Conservation (phyloP, 2,888 invertebrate species). For the Dromius quadrimaculatus region DNA sequence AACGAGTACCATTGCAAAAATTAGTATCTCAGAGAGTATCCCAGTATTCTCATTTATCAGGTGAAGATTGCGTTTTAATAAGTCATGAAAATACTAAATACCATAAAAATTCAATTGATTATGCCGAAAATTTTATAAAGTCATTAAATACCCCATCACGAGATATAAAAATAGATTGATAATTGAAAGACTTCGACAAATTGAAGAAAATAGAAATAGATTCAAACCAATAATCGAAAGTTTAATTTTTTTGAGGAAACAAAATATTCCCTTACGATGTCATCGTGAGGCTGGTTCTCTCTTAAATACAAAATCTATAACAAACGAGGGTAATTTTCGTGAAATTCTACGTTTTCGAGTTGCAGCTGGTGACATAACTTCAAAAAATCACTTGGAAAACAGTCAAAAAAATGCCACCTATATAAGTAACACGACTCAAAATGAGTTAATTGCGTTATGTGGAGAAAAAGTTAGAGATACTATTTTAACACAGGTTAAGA, state of each 20-base stretch:
- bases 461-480: constrained; percentile 56
- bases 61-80: constrained; percentile 27
- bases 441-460: constrained; percentile 57
- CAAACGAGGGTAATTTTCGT: constrained; percentile 55
- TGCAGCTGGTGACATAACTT: constrained; percentile 54
- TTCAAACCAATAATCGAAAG: constrained; percentile 37
- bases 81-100: constrained; percentile 17
- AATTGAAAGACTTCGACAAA: constrained; percentile 45
- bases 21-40: background rate
- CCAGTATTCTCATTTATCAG: constrained; percentile 26
- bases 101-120: constrained; percentile 10
- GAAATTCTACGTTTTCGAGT: constrained; percentile 56
- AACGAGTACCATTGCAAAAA: constrained; percentile 7
- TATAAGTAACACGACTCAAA: constrained; percentile 57
- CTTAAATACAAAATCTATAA: constrained; percentile 40
- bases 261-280: constrained; percentile 57
- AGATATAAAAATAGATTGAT: constrained; percentile 50
- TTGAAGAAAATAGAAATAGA: constrained; percentile 53
- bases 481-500: constrained; percentile 53
- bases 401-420: constrained; percentile 55
- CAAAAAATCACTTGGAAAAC: constrained; percentile 54
- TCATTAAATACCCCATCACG: constrained; percentile 25
- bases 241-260: constrained; percentile 53
- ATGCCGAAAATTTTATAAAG: constrained; percentile 23
- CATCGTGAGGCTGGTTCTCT: constrained; percentile 55